Percentiles rank a stretch among this genome's conserved stretches.
phyloP scores from a whole-genome alignment of 2,888 invertebrate species.

The Listrodromus nycthemerus region DNA sequence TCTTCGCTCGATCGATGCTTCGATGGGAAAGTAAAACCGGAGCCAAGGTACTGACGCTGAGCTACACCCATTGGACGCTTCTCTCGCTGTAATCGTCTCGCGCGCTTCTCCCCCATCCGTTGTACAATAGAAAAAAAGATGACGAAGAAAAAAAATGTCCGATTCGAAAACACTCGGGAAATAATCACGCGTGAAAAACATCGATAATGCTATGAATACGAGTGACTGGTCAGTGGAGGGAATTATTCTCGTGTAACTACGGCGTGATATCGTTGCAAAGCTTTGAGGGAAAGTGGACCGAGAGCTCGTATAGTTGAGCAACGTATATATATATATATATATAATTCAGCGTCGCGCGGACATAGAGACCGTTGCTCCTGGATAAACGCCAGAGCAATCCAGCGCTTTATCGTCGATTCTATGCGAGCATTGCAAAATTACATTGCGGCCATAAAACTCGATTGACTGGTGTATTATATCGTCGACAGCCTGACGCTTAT shows the following conservation, averaged over 20 bases:
- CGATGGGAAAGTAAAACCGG: constrained; percentile 80
- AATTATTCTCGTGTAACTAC: not conserved
- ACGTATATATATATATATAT: constrained; percentile 63
- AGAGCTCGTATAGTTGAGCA: constrained; percentile 76
- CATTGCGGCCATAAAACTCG: constrained; percentile 27
- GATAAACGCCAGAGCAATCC: constrained; percentile 34
- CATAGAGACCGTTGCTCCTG: constrained; percentile 55
- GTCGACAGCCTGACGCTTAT: not conserved
- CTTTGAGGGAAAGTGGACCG: constrained; percentile 82
- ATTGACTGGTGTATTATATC: not conserved
- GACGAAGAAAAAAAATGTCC: constrained; percentile 8
- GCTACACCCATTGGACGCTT: not conserved
- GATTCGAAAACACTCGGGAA: not conserved
- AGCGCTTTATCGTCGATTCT: constrained; percentile 61
- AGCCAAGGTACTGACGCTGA: not conserved
- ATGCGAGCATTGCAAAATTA: constrained; percentile 66
- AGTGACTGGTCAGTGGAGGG: constrained; percentile 34
- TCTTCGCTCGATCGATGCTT: constrained; percentile 83
- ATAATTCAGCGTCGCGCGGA: constrained; percentile 6
- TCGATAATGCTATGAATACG: constrained; percentile 34
- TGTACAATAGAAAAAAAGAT: not conserved
- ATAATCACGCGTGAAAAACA: constrained; percentile 54
- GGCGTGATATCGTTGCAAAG: constrained; percentile 48
- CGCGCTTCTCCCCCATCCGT: not conserved
- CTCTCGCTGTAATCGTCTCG: constrained; percentile 1